Evolutionary conservation across 2,888 invertebrate species (phyloP), one percentile per base, ranked within the genome.

Genomic region (Temnothorax ravouxi): DNA sequence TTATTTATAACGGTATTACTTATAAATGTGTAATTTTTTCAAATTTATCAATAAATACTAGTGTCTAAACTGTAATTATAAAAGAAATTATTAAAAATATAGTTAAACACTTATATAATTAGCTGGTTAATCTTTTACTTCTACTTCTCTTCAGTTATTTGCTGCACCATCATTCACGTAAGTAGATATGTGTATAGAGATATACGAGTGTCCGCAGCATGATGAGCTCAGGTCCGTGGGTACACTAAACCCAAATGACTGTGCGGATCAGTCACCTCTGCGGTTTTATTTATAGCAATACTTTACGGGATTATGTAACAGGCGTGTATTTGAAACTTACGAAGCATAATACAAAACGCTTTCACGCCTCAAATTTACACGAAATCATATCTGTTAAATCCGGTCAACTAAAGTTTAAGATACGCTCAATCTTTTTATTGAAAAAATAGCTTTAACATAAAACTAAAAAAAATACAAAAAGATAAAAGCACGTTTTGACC

Each of bases 241-340:
- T 67, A 47, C 47, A 9, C 47, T 67, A 67, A 67, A 47, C 15
- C 18, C 1, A 66, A 66, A 66, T 66, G 18, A 29, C 47, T 47
- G 8, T 29, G 66, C 18, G 66, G 25, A 47, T 47, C 29, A 67
- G 25, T 29, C 66, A 47, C 9, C 29, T 18, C 18, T 44, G 44
- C 44, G 18, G 9, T 25, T 47, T 9, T 67, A 67, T 66, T 66
- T 66, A 25, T 44, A 66, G 66, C 15, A 44, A 66, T 66, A 13
- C 15, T 64, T 41, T 41, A 66, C 44, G 15, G 25, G 25, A 18
- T 66, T 66, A 64, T 44, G 21, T 44, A 66, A 66, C 44, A 8
- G 25, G 18, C 18, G n/a, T 52, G 8, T 52, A 15, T 47, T 66
- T 25, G 66, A 67, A 67, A 41, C 44, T 21, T 25, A 25, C 25